Conservation (phyloP, 2,113 vertebrate genomes). For the Alces alces region DNA sequence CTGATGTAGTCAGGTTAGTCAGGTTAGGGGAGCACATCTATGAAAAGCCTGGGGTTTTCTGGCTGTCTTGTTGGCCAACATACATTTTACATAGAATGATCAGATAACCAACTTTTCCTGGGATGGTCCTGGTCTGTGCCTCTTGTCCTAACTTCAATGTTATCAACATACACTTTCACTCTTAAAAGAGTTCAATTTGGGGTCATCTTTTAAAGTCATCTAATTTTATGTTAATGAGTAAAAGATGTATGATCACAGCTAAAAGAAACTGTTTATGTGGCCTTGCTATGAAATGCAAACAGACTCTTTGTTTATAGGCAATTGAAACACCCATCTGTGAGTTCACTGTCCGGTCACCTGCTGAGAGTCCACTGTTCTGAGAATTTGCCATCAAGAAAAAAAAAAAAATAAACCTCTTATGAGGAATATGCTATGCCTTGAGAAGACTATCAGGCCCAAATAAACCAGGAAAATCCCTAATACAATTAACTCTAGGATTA, state of each 20-base stretch:
- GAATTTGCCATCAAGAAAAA: background rate
- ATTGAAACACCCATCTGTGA: background rate
- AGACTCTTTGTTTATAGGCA: background rate
- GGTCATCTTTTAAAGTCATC: background rate
- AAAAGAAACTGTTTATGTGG: background rate
- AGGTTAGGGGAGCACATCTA: background rate
- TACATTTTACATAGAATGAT: background rate
- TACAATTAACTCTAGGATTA: background rate
- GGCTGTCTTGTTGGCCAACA: background rate
- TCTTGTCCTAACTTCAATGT: background rate
- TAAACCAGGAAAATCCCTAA: background rate
- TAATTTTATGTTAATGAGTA: background rate
- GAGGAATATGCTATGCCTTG: background rate
- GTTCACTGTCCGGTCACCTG: background rate
- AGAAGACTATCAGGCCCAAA: background rate
- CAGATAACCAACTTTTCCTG: background rate
- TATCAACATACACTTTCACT: background rate
- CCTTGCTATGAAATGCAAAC: background rate
- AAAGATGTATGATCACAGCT: background rate
- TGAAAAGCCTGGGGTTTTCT: background rate
- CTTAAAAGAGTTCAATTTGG: background rate
- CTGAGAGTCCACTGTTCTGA: background rate
- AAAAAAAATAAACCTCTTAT: background rate
- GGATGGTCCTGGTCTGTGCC: background rate
- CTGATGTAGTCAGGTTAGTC: background rate